These are phyloP conservation scores for Electrona antarctica DNA, from an alignment of 2,113 vertebrate species.

Conservation along the genomic window DNA sequence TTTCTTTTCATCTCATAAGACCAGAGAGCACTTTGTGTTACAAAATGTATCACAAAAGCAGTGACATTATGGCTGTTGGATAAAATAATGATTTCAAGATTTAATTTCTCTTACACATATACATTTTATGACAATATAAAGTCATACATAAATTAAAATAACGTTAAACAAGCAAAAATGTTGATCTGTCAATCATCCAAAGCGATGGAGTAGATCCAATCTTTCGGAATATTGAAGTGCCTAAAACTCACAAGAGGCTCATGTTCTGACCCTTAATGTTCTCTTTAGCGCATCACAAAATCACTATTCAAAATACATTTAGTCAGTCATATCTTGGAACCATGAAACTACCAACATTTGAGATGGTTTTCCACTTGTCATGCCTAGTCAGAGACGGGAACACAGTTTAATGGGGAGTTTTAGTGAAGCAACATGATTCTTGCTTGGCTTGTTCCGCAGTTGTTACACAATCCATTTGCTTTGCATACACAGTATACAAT, in stretches of 20 bases:
- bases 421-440: constrained; percentile 6
- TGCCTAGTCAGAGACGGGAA: background rate
- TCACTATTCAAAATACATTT: background rate
- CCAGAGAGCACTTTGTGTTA: background rate
- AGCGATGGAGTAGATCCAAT: no score
- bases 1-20: constrained; percentile 7
- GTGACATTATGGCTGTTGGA: background rate
- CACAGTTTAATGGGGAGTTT: background rate
- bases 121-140: background rate
- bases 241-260: background rate
- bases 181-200: background rate
- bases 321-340: background rate
- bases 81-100: constrained; percentile 17
- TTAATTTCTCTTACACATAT: background rate
- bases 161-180: background rate
- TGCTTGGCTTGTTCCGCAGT: background rate
- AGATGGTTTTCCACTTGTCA: background rate
- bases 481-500: constrained; percentile 77
- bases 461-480: background rate
- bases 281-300: background rate
- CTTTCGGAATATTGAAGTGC: background rate
- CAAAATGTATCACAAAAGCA: background rate
- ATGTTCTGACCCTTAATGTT: background rate
- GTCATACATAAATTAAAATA: constrained; percentile 13
- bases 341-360: background rate